Evolutionary conservation across 2,113 vertebrate genomes (phyloP), one percentile per base, ranked within the genome.

Genomic region (Gavialis gangeticus): DNA sequence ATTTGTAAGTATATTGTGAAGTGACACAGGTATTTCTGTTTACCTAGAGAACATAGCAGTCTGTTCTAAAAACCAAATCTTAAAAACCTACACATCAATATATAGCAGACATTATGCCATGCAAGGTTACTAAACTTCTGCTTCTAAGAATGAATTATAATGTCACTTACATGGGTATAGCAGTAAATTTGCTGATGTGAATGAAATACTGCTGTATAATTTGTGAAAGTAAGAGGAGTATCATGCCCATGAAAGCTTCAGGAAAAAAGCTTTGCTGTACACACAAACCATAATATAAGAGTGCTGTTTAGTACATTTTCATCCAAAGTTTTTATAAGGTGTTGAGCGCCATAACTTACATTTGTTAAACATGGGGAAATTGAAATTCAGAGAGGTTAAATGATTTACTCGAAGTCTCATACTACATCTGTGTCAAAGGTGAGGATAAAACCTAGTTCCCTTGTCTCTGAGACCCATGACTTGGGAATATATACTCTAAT

Each of bases 391-490:
- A 82, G 64, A 18, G 77, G 3, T 77, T 78, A 80, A 67, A 82
- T 84, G 67, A 77, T 82, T 58, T 85, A 77, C 88, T 62, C 75
- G 55, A n/a, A 4, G 14, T 90, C 92, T 95, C 89, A 22, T 71
- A 78, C 12, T 80, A 75, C 19, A 56, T 66, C 83, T 21, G 5
- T 66, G 3, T 66, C 87, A 58, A 18, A 85, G 24, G 9, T 81
- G 67, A 88, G 30, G 66, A 84, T 59, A 81, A 18, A 87, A 86
- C 83, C 25, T 75, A 6, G 15, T 80, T 95, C 83, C 81, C 11
- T 27, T 89, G 16, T 12, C 71, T n/a, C 25, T 87, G 16, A 60
- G 83, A 83, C 16, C 71, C 56, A 18, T 12, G 46, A 80, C 34
- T 34, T 22, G 30, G 67, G 30, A 37, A 10, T 71, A 71, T 46